Evolutionary conservation across 37 sponge, comb jelly and placozoan genomes (phyloP), one percentile per base, ranked within the genome.

Genomic region (Cladorhizidae sp.): DNA sequence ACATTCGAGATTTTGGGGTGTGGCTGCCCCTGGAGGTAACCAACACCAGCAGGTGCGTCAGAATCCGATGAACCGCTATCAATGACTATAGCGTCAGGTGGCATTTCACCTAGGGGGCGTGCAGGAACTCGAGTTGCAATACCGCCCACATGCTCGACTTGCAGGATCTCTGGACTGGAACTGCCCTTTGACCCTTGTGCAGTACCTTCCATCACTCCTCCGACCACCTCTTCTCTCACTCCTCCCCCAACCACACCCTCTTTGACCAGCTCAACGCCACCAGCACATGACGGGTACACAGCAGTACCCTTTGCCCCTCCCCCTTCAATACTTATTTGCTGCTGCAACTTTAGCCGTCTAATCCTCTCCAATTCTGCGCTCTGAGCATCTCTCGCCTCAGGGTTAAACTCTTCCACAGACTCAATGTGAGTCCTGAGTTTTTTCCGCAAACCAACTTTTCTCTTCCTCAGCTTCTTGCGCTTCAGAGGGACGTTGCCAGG

Each of bases 331-430:
- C 26, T 65, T 5, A 59, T 59, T 1, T 32, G 54, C 28, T 81
- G 83, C 70, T 79, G 82, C 42, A 72, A 67, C 42, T 75, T 80
- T 2, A 92, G 81, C 17, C 93, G 59, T 38, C 70, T 52, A 21
- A 87, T 87, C 8, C 93, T 56, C 76, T 92, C 88, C 67, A 88
- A 40, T 35, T 92, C 93, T 21, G 87, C 93, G 28, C 69, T 92
- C 68, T 92, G 93, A 22, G 93, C 88, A 9, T 64, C 63, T n/a
- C 80, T 38, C 0, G 93, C 86, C 61, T 84, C 82, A 2, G 85
- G 88, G 39, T 92, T 92, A n/a, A 92, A 79, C 36, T 87, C 85
- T 21, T 88, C 76, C 35, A 92, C 71, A 2, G 74, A 65, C 14
- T 86, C 82, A 17, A 61, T 42, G 62, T 76, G 77, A 33, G 77